These are phyloP conservation scores for Epinephelus malabaricus DNA, from an alignment of 2,797 vertebrate genomes.

Conservation along the genomic window DNA sequence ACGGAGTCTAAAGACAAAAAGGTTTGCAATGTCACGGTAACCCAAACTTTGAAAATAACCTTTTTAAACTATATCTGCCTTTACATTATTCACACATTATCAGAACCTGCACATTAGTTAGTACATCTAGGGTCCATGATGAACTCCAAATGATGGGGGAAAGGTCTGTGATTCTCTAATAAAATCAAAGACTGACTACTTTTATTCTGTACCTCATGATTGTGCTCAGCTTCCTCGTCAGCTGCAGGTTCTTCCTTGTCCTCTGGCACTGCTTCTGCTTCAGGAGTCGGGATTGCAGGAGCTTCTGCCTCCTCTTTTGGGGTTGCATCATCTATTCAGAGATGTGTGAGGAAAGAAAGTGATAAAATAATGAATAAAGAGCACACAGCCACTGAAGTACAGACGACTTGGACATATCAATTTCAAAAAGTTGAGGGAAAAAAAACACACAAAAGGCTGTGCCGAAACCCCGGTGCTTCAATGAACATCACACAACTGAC, in stretches of 20 bases:
- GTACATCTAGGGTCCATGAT: not conserved
- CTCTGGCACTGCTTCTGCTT: not conserved
- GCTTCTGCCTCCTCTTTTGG: not conserved
- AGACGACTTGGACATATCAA: constrained; percentile 9
- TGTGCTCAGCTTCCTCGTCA: not conserved
- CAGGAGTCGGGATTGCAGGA: not conserved
- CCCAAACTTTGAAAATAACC: not conserved
- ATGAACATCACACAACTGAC: constrained; percentile 7
- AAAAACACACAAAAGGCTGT: constrained; percentile 1
- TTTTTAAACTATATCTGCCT: not conserved
- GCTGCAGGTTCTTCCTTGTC: not conserved
- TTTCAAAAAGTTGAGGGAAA: constrained; percentile 19
- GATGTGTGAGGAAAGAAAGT: constrained; percentile 23
- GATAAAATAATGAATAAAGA: constrained; percentile 33
- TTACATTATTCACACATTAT: not conserved
- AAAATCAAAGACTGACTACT: not conserved
- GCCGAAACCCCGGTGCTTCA: constrained; percentile 7
- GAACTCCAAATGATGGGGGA: not conserved
- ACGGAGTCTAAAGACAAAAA: not conserved
- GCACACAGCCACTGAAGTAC: not conserved
- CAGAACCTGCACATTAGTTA: too few species aligned
- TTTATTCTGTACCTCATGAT: constrained; percentile 25
- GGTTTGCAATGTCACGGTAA: not conserved
- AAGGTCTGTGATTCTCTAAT: not conserved
- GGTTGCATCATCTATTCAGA: constrained; percentile 30